Conservation (phyloP, 2,797 vertebrate species). For the Bovichtus variegatus region DNA sequence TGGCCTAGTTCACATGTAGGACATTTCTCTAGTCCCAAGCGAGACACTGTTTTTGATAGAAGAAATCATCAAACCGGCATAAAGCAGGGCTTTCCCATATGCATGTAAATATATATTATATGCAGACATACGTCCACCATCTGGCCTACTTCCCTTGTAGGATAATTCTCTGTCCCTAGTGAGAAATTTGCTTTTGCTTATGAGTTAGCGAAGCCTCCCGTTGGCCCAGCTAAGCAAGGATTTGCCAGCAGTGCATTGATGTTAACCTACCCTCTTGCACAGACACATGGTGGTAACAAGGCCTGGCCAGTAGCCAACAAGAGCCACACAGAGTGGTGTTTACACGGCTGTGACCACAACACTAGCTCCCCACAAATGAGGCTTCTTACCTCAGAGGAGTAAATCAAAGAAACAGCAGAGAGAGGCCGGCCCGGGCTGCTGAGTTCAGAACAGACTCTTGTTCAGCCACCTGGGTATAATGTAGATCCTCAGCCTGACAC, state of each 20-base stretch:
- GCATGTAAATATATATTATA: constrained; percentile 5
- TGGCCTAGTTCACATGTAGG: constrained; percentile 62
- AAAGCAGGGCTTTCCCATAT: constrained; percentile 12
- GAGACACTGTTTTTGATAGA: constrained; percentile 45
- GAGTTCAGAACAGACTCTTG: neutral
- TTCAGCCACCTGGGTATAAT: constrained; percentile 9
- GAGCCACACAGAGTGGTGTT: constrained; percentile 43
- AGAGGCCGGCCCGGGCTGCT: neutral
- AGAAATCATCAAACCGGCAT: constrained; percentile 30
- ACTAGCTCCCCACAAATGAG: constrained; percentile 33
- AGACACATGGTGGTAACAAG: constrained; percentile 3
- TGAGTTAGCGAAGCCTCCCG: constrained; percentile 46
- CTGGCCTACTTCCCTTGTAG: constrained; percentile 57
- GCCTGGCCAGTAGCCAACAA: constrained; percentile 30
- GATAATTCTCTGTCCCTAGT: constrained; percentile 51
- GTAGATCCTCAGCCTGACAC: neutral
- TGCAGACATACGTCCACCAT: constrained; percentile 19
- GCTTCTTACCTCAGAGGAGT: constrained; percentile 36
- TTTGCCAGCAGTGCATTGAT: constrained; percentile 26
- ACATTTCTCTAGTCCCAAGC: constrained; percentile 53
- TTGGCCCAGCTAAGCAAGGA: constrained; percentile 29
- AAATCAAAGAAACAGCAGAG: constrained; percentile 17
- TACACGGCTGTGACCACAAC: constrained; percentile 45
- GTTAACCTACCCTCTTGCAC: constrained; percentile 9
- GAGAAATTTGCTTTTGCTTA: constrained; percentile 45